A percentile compares a stretch with the other conserved stretches of the same genome.
Evolutionary conservation across 1,140 invertebrate species (phyloP).

Genomic region (Hyles euphorbiae): DNA sequence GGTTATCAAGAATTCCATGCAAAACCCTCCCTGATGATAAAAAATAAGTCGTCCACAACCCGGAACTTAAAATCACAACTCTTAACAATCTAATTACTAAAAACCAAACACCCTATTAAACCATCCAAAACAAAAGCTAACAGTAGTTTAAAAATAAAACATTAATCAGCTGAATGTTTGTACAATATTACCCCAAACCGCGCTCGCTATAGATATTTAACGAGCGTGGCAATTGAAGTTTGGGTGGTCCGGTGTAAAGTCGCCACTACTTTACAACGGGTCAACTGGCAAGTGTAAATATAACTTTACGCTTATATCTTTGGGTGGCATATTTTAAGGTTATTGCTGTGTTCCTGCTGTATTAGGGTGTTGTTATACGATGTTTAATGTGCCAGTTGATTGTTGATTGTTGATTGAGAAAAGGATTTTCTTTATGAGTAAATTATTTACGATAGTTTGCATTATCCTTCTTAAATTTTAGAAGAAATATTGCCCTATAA

Average conservation of each 20-base stretch:
- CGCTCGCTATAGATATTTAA: constrained; percentile 38
- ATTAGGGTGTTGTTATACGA: background rate
- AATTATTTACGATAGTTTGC: too few species aligned
- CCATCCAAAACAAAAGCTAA: background rate
- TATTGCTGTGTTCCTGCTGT: background rate
- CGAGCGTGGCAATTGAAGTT: constrained; percentile 40
- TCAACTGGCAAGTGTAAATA: constrained; percentile 23
- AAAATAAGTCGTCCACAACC: too few species aligned
- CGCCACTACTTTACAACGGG: constrained; percentile 11
- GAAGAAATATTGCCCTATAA: too few species aligned
- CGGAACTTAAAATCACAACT: too few species aligned
- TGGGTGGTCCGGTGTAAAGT: constrained; percentile 43
- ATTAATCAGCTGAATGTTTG: constrained; percentile 14
- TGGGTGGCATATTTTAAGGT: constrained; percentile 7
- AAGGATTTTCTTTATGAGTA: too few species aligned
- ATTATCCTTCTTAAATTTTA: too few species aligned
- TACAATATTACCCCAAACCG: constrained; percentile 28
- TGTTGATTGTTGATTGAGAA: too few species aligned
- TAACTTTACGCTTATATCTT: constrained; percentile 20
- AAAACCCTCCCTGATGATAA: too few species aligned
- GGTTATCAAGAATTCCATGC: too few species aligned
- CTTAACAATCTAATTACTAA: too few species aligned
- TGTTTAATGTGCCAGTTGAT: too few species aligned
- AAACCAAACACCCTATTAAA: too few species aligned
- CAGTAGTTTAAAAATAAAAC: constrained; percentile 2